These are phyloP conservation scores for Trypoxylon attenuatum DNA, from an alignment of 2,888 invertebrate species.

Conservation along the genomic window DNA sequence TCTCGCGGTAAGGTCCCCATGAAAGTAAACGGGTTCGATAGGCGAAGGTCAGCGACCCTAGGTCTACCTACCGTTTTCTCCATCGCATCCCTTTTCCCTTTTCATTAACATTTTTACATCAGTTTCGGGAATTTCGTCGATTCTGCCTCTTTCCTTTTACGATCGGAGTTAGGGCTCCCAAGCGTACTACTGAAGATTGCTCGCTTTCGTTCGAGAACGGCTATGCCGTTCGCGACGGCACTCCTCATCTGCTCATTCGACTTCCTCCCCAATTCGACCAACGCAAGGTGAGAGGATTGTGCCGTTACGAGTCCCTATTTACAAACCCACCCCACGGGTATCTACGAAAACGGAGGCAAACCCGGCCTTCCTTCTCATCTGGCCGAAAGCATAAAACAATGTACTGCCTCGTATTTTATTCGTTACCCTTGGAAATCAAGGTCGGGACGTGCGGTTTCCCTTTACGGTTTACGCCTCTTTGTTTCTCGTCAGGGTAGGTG, in stretches of 20 bases:
- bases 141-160: constrained; percentile 3
- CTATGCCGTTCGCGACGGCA: background rate
- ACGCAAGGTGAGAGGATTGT: constrained; percentile 4
- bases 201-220: background rate
- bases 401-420: too few species aligned
- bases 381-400: too few species aligned
- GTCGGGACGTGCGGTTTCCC: background rate
- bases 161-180: constrained; percentile 6
- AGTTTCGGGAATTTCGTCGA: constrained; percentile 1
- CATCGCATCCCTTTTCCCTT: too few species aligned
- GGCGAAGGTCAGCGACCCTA: too few species aligned
- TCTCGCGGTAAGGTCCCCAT: too few species aligned
- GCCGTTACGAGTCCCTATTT: background rate
- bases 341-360: too few species aligned
- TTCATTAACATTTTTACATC: constrained; percentile 3
- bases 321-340: background rate
- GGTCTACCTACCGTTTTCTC: too few species aligned
- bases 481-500: too few species aligned
- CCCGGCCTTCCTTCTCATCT: too few species aligned
- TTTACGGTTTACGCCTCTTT: too few species aligned
- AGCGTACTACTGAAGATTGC: constrained; percentile 9
- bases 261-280: background rate
- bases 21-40: too few species aligned
- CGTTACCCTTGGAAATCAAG: background rate
- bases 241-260: background rate